Conservation (phyloP, 2,888 invertebrate genomes). For the Eilema griseolum region DNA sequence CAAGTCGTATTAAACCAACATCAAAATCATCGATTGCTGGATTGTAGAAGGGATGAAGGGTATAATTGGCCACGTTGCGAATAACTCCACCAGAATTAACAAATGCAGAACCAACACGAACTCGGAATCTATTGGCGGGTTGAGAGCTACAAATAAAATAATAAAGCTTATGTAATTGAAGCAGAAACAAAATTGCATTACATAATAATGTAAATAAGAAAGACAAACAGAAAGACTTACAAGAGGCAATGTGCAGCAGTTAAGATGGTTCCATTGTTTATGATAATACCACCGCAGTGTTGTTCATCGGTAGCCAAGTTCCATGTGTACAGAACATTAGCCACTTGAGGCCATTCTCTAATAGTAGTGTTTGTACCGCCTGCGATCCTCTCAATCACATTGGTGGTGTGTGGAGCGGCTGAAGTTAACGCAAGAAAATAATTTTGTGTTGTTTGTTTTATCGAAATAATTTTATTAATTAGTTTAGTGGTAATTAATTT, state of each 20-base stretch:
- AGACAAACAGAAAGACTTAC: not conserved
- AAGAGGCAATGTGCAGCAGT: slow-evolving; percentile 11
- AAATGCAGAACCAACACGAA: slow-evolving; percentile 10
- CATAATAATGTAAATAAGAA: not conserved
- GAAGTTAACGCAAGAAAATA: not conserved
- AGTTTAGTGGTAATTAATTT: not conserved
- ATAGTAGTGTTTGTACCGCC: slow-evolving; percentile 2
- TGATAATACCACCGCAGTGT: slow-evolving; percentile 10
- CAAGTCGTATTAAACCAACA: slow-evolving; percentile 1
- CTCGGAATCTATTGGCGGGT: slow-evolving; percentile 30
- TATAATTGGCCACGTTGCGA: not conserved
- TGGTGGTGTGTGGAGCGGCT: not conserved
- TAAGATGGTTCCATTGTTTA: not conserved
- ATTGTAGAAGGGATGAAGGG: slow-evolving; percentile 7
- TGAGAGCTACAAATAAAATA: not conserved
- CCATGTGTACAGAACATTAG: slow-evolving; percentile 1
- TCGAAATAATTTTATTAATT: not conserved
- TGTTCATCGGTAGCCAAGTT: slow-evolving; percentile 8
- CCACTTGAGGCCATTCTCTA: slow-evolving; percentile 8
- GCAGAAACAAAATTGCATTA: not conserved
- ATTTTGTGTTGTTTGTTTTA: not conserved
- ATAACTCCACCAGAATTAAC: not conserved
- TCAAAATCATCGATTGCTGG: slow-evolving; percentile 4
- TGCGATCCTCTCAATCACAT: not conserved
- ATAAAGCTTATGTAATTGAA: not conserved